Conservation (phyloP, 2,797 vertebrate species). For the Cossypha niveicapilla region DNA sequence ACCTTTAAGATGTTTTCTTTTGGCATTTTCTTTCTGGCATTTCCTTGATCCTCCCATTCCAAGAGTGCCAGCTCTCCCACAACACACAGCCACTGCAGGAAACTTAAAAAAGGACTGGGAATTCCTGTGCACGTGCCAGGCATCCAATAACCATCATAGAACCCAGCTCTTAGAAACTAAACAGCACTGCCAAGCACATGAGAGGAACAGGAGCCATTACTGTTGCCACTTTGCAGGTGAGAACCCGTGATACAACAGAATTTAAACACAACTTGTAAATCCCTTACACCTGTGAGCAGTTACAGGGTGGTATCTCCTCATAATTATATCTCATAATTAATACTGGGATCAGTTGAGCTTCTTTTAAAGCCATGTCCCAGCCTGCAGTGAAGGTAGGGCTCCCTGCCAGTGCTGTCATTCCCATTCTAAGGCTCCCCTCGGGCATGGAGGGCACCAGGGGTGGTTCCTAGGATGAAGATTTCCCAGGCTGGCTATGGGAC, state of each 20-base stretch:
- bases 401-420: not conserved
- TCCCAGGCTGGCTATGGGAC: slow-evolving; percentile 13
- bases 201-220: not conserved
- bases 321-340: not conserved
- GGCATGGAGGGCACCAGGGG: not conserved
- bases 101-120: not conserved
- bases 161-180: not conserved
- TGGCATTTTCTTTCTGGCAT: not conserved
- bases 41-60: not conserved
- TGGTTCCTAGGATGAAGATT: not conserved
- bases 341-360: not conserved
- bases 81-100: not conserved
- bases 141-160: not conserved
- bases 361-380: not conserved
- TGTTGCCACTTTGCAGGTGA: not conserved
- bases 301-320: not conserved
- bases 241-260: not conserved
- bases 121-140: not conserved
- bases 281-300: not conserved
- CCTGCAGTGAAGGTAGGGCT: not conserved
- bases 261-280: not conserved
- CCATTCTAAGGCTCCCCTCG: not conserved
- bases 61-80: not conserved
- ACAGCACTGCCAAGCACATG: not conserved
- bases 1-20: not conserved